Evolutionary conservation across 2,888 invertebrate species (phyloP), one percentile per base, ranked within the genome.

Genomic region (Abscondita cerata): DNA sequence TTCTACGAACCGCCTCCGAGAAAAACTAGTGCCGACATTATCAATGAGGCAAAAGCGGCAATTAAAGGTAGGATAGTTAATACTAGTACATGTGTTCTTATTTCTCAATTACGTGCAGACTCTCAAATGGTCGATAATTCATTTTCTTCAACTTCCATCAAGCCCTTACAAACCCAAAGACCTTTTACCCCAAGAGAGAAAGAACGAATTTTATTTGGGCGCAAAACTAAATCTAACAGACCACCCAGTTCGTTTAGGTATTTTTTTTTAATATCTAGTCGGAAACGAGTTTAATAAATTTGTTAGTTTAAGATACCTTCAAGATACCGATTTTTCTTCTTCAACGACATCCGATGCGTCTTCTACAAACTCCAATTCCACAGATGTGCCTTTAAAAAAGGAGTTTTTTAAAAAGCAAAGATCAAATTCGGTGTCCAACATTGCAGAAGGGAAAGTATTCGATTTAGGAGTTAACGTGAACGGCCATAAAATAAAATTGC

Each of bases 171-270:
- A 74, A 94, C 94, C 48, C 88, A 90, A 58, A 84, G 95, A n/a
- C 94, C 94, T 5, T 93, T 89, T 77, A 95, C 95, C 9, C 94
- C 94, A 6, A 85, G 90, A 38, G 93, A 93, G 66, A 88, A 91
- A 38, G 89, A 91, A 68, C 84, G 94, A 31, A 87, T 89, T 12
- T 83, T 94, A 6, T 94, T 92, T 80, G 90, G 90, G 19, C 83
- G 84, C 68, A 82, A 83, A 38, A 80, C 81, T 12, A 71, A 82
- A 40, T 78, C 81, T 6, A 84, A 84, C 52, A 81, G 92, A 52
- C 92, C 92, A 11, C 90, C 92, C 1, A 92, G 91, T 76, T 86
- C 90, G 13, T 89, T 91, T 75, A 91, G 89, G 91, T 91, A 82
- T 80, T 74, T 41, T 11, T 16, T 15, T 41, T 34, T 34, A 12